These are phyloP conservation scores for Campaea margaritaria DNA, from an alignment of 2,888 invertebrate genomes.

Conservation along the genomic window DNA sequence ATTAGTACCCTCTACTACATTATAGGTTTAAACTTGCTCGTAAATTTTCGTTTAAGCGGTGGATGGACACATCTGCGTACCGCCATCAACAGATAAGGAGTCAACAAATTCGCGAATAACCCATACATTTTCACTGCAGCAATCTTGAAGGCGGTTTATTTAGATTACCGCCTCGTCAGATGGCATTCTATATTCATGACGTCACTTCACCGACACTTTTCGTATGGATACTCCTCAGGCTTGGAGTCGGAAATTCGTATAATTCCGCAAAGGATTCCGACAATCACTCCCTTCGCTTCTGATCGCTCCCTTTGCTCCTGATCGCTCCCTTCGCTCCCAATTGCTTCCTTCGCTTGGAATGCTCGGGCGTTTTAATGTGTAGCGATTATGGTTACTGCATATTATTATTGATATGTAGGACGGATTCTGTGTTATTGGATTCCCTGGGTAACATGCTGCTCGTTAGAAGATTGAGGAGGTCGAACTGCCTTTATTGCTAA, in stretches of 20 bases:
- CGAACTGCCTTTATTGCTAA: constrained; percentile 3
- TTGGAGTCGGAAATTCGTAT: constrained; percentile 54
- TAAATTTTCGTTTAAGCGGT: constrained; percentile 27
- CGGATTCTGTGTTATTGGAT: constrained; percentile 17
- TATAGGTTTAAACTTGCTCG: constrained; percentile 5
- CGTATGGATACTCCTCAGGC: constrained; percentile 46
- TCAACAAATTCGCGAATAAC: constrained; percentile 52
- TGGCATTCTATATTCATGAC: constrained; percentile 64
- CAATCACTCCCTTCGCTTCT: constrained; percentile 32
- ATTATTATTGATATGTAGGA: constrained; percentile 19
- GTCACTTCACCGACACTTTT: constrained; percentile 52
- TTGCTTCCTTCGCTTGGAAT: constrained; percentile 36
- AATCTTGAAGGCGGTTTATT: constrained; percentile 61
- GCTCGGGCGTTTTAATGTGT: constrained; percentile 38
- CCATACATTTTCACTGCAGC: constrained; percentile 58
- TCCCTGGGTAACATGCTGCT: constrained; percentile 11
- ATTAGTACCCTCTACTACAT: too few relatives aligned
- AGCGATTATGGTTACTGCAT: constrained; percentile 26
- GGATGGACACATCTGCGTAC: constrained; percentile 37
- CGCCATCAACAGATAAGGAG: constrained; percentile 35
- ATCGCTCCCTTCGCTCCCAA: constrained; percentile 36
- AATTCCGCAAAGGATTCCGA: constrained; percentile 47
- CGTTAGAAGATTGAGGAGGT: constrained; percentile 10
- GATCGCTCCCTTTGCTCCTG: constrained; percentile 6
- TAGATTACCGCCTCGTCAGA: constrained; percentile 63